Conservation (phyloP, 2,888 invertebrate genomes). For the Ernsta delagoae region DNA sequence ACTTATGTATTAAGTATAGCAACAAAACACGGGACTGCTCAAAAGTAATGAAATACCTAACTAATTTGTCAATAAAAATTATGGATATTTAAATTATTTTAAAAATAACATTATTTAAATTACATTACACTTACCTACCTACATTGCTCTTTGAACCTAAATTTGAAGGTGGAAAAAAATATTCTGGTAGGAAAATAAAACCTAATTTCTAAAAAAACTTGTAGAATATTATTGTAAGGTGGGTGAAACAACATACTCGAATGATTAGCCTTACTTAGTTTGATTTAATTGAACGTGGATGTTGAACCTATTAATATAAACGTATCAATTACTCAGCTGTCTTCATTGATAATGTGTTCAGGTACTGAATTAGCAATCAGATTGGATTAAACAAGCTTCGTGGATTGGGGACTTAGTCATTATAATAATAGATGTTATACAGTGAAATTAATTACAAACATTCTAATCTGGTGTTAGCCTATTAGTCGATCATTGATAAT, state of each 20-base stretch:
- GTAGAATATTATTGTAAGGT: neutral
- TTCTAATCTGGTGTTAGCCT: no score
- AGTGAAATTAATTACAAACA: neutral
- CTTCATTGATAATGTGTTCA: constrained; percentile 14
- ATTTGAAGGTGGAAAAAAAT: neutral
- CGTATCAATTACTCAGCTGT: constrained; percentile 18
- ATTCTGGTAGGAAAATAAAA: neutral
- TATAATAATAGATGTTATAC: neutral
- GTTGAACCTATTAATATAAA: constrained; percentile 12
- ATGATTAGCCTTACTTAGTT: neutral
- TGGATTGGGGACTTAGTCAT: neutral
- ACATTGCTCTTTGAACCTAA: no score
- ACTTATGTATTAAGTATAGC: no score
- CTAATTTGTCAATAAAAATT: no score
- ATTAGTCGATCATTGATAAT: no score
- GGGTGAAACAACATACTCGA: neutral
- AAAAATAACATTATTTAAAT: no score
- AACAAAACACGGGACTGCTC: no score
- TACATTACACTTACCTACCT: no score
- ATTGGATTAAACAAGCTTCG: constrained; percentile 7
- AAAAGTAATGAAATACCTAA: no score
- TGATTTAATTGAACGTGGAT: constrained; percentile 11
- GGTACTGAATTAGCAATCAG: constrained; percentile 7
- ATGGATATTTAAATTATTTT: no score
- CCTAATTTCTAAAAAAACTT: neutral